Conservation (phyloP, 1,140 invertebrate genomes). For the Melanaphis sacchari region DNA sequence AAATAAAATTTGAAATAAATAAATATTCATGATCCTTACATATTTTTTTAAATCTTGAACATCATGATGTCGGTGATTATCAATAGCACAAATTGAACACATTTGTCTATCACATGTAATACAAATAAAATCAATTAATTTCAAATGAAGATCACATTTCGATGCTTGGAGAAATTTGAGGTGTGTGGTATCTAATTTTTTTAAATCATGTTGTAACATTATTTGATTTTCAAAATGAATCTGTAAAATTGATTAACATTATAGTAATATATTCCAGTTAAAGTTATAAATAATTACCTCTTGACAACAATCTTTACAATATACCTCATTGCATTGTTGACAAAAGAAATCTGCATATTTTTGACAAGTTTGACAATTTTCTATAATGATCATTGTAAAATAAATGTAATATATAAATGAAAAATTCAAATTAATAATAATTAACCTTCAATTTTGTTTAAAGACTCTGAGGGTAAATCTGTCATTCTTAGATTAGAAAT, state of each 20-base stretch:
- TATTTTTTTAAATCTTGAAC: conserved; percentile 57
- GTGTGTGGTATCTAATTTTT: neutral
- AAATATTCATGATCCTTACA: conserved; percentile 10
- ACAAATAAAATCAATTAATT: conserved; percentile 33
- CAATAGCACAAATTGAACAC: conserved; percentile 11
- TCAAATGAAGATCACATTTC: neutral
- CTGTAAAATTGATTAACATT: neutral
- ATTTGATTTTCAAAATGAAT: neutral
- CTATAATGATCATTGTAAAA: conserved; percentile 12
- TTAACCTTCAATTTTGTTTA: neutral
- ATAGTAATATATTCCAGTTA: neutral
- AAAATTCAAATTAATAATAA: neutral
- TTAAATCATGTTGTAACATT: neutral
- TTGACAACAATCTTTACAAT: conserved; percentile 1
- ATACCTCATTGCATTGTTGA: conserved; percentile 22
- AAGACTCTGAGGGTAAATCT: neutral
- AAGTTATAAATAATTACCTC: conserved; percentile 17
- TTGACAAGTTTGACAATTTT: neutral
- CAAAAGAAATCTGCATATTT: conserved; percentile 5
- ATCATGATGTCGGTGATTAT: conserved; percentile 45
- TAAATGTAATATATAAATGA: neutral
- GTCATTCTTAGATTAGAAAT: conserved; percentile 37
- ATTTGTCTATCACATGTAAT: neutral
- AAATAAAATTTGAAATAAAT: neutral
- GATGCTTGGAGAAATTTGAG: neutral